phyloP scores from a whole-genome alignment of 2,113 vertebrate genomes.

The Ranitomeya imitator region DNA sequence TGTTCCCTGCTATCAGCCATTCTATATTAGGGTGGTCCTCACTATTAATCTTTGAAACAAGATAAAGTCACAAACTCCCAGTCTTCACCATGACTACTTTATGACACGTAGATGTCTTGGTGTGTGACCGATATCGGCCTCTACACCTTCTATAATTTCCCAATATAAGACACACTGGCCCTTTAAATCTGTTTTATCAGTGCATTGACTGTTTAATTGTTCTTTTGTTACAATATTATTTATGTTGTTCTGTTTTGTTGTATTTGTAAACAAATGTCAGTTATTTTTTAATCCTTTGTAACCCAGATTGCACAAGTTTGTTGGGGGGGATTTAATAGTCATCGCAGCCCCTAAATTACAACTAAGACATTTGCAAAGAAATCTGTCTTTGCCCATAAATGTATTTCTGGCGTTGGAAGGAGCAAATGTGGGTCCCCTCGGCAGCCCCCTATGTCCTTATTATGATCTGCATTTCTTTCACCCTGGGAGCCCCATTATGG shows the following conservation, averaged over 20 bases:
- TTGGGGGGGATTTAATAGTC: not conserved
- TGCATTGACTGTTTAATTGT: not conserved
- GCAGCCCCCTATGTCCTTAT: not conserved
- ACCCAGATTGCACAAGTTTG: not conserved
- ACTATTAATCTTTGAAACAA: too few species aligned
- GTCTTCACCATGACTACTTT: not conserved
- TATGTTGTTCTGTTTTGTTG: not conserved
- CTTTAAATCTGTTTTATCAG: too few species aligned
- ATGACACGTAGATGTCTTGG: not conserved
- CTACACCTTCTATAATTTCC: not conserved
- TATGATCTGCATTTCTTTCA: not conserved
- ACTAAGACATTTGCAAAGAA: not conserved
- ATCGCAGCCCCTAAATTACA: not conserved
- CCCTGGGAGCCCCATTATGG: conserved; percentile 22
- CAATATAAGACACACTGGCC: not conserved
- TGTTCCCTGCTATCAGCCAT: too few species aligned
- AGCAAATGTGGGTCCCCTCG: not conserved
- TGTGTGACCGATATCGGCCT: not conserved
- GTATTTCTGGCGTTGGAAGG: not conserved
- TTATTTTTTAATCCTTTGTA: not conserved
- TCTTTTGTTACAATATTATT: not conserved
- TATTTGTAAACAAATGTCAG: not conserved
- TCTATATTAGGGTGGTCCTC: too few species aligned
- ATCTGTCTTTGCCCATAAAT: not conserved
- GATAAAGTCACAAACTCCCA: too few species aligned